Evolutionary conservation across 2,113 vertebrate genomes (phyloP).

Genomic region (Bufo bufo): DNA sequence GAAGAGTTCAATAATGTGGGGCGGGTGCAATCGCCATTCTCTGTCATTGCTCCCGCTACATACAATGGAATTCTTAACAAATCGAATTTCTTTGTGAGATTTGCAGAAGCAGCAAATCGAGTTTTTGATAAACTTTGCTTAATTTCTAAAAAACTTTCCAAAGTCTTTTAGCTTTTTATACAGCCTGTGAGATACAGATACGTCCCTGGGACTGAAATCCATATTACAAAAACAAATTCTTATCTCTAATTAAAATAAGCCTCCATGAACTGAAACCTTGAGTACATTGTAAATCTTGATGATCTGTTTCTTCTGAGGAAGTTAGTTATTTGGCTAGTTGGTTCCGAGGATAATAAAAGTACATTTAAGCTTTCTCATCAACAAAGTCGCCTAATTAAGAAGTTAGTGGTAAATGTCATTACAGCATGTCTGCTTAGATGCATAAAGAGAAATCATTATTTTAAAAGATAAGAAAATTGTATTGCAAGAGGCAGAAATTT

Average conservation of each 20-base stretch:
- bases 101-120: no score
- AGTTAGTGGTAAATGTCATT: neutral
- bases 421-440: neutral
- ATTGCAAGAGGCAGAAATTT: neutral
- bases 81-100: no score
- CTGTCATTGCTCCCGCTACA: no score
- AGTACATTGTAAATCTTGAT: neutral
- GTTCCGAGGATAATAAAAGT: neutral
- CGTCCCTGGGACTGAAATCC: neutral
- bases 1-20: no score
- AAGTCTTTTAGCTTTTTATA: neutral
- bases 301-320: neutral
- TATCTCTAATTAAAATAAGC: slow-evolving; percentile 14
- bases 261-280: neutral
- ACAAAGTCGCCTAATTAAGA: slow-evolving; percentile 23
- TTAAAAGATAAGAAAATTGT: neutral
- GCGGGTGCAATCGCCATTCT: no score
- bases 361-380: neutral
- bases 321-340: neutral
- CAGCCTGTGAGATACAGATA: neutral
- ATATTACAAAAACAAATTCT: neutral
- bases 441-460: slow-evolving; percentile 12
- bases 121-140: no score
- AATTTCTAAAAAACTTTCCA: neutral
- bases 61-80: no score